Evolutionary conservation across 2,797 vertebrate genomes (phyloP).

Genomic region (Echiichthys vipera): DNA sequence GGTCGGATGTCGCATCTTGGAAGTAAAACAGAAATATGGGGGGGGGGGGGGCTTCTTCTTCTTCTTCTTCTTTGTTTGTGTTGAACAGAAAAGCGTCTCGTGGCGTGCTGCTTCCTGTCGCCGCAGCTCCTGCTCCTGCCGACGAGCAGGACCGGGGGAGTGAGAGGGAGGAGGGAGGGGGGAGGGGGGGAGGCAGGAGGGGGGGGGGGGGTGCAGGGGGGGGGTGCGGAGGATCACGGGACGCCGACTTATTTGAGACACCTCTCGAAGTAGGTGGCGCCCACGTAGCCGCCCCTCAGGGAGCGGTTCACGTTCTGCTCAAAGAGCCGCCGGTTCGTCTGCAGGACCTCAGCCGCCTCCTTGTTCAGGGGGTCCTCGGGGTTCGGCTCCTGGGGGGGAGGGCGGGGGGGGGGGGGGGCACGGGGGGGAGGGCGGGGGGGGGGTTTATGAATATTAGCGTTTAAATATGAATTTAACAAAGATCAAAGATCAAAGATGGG

Average conservation of each 20-base stretch:
- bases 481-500: too few species aligned
- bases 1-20: constrained; percentile 71
- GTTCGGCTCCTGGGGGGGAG: constrained; percentile 89
- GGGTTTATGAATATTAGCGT: too few species aligned
- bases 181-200: background rate
- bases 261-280: constrained; percentile 95
- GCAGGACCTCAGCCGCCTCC: constrained; percentile 94
- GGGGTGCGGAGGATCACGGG: constrained; percentile 10
- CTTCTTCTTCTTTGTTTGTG: constrained; percentile 57
- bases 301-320: constrained; percentile 96
- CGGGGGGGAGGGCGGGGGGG: too few species aligned
- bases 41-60: background rate
- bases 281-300: constrained; percentile 93
- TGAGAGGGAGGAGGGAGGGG: background rate
- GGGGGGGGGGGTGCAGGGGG: background rate
- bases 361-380: constrained; percentile 95
- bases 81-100: constrained; percentile 65
- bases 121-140: constrained; percentile 34
- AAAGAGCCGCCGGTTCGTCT: constrained; percentile 94
- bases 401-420: too few species aligned
- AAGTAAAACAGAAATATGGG: constrained; percentile 53
- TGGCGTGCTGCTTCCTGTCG: constrained; percentile 56
- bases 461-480: too few species aligned
- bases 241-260: constrained; percentile 90
- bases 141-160: constrained; percentile 36